Evolutionary conservation across 1,140 invertebrate species (phyloP).

Genomic region (Drosophila sucinea): DNA sequence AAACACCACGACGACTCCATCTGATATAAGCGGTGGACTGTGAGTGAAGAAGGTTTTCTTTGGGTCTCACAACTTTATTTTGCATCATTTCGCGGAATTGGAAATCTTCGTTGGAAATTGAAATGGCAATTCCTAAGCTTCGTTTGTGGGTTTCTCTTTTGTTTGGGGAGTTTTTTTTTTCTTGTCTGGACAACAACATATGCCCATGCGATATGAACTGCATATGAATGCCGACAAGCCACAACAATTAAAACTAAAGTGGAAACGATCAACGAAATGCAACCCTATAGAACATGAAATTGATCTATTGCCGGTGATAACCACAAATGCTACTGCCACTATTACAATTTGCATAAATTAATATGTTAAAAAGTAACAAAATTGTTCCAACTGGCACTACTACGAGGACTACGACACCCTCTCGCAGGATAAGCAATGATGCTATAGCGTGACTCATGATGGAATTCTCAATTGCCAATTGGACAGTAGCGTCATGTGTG

Average conservation of each 20-base stretch:
- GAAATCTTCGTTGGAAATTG: conserved; percentile 73
- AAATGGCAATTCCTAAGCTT: conserved; percentile 47
- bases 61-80: conserved; percentile 70
- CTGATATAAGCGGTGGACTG: conserved; percentile 49
- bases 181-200: conserved; percentile 58
- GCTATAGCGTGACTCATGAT: conserved; percentile 67
- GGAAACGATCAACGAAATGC: conserved; percentile 79
- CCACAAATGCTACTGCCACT: conserved; percentile 38
- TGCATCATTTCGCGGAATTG: conserved; percentile 70
- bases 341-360: conserved; percentile 77
- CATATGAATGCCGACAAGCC: conserved; percentile 62
- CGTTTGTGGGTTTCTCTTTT: conserved; percentile 13
- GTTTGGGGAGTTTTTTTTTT: neutral
- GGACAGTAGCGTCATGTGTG: conserved; percentile 59
- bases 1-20: conserved; percentile 42
- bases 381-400: conserved; percentile 55
- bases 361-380: conserved; percentile 56
- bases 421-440: conserved; percentile 51
- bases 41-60: conserved; percentile 33
- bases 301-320: conserved; percentile 66
- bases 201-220: conserved; percentile 38
- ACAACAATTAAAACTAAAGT: conserved; percentile 82
- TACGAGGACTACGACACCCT: conserved; percentile 28
- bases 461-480: conserved; percentile 66
- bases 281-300: conserved; percentile 47